A percentile compares a stretch with the other conserved stretches of the same genome.
Conservation (phyloP, 1,140 invertebrate genomes). For the Planococcus citri region DNA sequence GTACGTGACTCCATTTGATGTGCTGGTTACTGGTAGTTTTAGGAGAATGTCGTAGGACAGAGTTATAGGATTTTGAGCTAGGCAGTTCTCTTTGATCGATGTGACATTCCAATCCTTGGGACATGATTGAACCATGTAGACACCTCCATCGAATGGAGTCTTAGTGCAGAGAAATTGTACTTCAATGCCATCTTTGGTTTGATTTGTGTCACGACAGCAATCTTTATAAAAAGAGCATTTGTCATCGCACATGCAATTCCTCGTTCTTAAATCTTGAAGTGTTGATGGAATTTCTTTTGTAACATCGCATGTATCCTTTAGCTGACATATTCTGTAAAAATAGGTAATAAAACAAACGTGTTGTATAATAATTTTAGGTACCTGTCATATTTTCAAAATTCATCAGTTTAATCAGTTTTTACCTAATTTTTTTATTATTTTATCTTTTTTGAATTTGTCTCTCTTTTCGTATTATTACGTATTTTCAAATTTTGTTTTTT, state of each 20-base stretch:
- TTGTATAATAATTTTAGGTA: too few relatives aligned
- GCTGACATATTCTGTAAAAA: not conserved
- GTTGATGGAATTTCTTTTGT: not conserved
- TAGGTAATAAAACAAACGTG: not conserved
- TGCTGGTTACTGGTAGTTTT: slow-evolving; percentile 37
- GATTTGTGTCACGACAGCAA: slow-evolving; percentile 39
- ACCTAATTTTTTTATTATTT: too few relatives aligned
- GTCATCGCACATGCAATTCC: slow-evolving; percentile 40
- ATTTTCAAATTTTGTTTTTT: too few relatives aligned
- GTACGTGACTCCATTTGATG: slow-evolving; percentile 38
- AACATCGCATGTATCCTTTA: not conserved
- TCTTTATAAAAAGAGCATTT: slow-evolving; percentile 38
- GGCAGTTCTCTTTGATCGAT: slow-evolving; percentile 26
- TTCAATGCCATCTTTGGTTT: slow-evolving; percentile 26
- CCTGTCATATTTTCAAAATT: too few relatives aligned
- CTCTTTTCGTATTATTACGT: too few relatives aligned
- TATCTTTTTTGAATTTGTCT: too few relatives aligned
- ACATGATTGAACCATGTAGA: slow-evolving; percentile 38
- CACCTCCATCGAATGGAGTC: slow-evolving; percentile 33
- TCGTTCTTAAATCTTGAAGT: not conserved
- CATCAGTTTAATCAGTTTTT: too few relatives aligned
- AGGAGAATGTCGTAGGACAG: slow-evolving; percentile 36
- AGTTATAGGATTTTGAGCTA: slow-evolving; percentile 27
- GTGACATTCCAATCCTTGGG: slow-evolving; percentile 34
- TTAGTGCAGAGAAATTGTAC: slow-evolving; percentile 34